Base-by-base conservation (phyloP, 2,888 invertebrate species). In the Dasysyrphus tricinctus region DNA sequence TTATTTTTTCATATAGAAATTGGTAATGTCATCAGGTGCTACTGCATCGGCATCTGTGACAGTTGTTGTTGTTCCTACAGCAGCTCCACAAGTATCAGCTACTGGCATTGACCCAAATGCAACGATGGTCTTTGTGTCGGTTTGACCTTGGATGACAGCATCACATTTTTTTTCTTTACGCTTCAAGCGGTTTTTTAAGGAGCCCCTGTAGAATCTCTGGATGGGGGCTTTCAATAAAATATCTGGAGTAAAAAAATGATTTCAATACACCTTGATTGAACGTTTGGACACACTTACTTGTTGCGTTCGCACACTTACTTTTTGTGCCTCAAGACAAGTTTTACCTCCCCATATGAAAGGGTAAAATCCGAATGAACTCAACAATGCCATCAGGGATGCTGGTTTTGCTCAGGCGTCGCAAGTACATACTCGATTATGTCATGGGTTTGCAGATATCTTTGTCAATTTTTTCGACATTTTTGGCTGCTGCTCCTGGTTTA, bases 401-500 rank as follows among this genome's bases (percentile, higher is more conserved):
- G 3, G 98, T 98, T 93, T 99, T 99, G 93, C 99, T 98, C 44
- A 99, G 94, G 88, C 98, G 94, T 90, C 98, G 97, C 74, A 99
- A 94, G n/a, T n/a, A n/a, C n/a, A 92, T 99, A 99, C 91, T 99
- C 99, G 81, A 99, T 95, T 85, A 99, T 99, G 91, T 99, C 99
- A 88, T 96, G 95, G 0, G 99, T 99, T 93, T 99, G 98, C 51
- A 99, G 93, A n/a, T n/a, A n/a, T n/a, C n/a, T n/a, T n/a, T n/a
- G n/a, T n/a, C n/a, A n/a, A n/a, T n/a, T n/a, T n/a, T n/a, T n/a
- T n/a, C n/a, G n/a, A n/a, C n/a, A n/a, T n/a, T n/a, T n/a, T n/a
- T n/a, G n/a, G n/a, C n/a, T n/a, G n/a, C n/a, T n/a, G n/a, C n/a
- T n/a, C n/a, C n/a, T n/a, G n/a, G n/a, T n/a, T n/a, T n/a, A n/a